A percentile compares a stretch with the other conserved stretches of the same genome.
These are phyloP conservation scores for Tiliacea citrago DNA, from an alignment of 2,888 invertebrate genomes.

Conservation along the genomic window DNA sequence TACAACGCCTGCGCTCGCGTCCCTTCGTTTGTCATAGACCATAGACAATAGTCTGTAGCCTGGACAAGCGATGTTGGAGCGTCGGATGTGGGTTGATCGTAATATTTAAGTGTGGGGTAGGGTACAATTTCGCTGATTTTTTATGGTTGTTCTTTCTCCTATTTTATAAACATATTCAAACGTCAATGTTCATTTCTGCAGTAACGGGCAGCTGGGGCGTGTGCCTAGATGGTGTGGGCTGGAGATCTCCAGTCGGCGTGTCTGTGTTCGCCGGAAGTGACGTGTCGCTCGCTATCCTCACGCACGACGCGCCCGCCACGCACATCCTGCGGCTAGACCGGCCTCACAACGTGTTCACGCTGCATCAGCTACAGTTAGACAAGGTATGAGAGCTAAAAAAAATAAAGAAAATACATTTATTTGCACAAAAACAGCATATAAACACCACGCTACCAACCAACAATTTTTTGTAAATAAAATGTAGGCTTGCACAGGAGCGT, in stretches of 20 bases:
- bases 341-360: constrained; percentile 70
- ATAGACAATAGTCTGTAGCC: too few species aligned
- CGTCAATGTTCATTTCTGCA: constrained; percentile 47
- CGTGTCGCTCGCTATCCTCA: constrained; percentile 75
- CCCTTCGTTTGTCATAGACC: too few species aligned
- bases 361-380: constrained; percentile 79
- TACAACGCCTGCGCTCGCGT: too few species aligned
- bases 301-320: constrained; percentile 67
- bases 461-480: neutral
- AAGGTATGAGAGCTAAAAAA: constrained; percentile 69
- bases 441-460: too few species aligned
- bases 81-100: too few species aligned
- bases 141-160: too few species aligned
- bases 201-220: constrained; percentile 84
- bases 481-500: neutral
- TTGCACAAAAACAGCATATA: too few species aligned
- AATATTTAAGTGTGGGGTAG: too few species aligned
- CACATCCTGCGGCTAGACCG: constrained; percentile 81
- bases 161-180: neutral
- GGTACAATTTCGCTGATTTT: too few species aligned
- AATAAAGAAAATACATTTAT: too few species aligned
- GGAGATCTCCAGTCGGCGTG: constrained; percentile 79
- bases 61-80: too few species aligned
- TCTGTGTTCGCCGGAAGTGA: constrained; percentile 65
- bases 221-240: constrained; percentile 84